Base-by-base conservation (phyloP, 37 sponge, comb jelly and placozoan genomes). In the Ianthella basta region DNA sequence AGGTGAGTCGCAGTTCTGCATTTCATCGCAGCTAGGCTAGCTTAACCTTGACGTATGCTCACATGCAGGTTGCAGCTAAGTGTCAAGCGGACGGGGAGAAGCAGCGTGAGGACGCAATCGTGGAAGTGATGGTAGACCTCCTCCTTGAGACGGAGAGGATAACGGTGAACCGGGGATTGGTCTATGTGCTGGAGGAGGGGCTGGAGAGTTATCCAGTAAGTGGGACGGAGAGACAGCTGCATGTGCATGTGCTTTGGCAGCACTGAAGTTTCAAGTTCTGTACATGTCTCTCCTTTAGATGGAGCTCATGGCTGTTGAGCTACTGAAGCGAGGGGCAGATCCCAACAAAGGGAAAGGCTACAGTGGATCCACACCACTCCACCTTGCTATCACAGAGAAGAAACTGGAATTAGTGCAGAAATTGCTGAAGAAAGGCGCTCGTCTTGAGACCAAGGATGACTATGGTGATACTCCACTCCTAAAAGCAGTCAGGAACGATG, bases 281-380 rank as follows among this genome's bases (percentile, higher is more conserved):
- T 25, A 4, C 63, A 34, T 25, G 37, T 44, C 21, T 75, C 6
- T 44, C 50, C 50, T 69, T 18, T 44, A 75, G 78, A 0, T 75
- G 41, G 78, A 75, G 53, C 40, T 53, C 53, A n/a, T 75, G 54
- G 32, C 53, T 19, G 15, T 36, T 24, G 78, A 75, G 14, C 53
- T 75, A 23, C 54, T 75, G 53, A 75, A 36, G 21, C 78, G 78
- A 41, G 78, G 78, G 15, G 78, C 78, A 39, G 54, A 75, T 72
- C 73, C 73, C 13, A 72, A 72, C 19, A 72, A 72, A 40, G 73
- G 36, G 19, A 72, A 23, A 34, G 73, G 73, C 16, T 15, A 8
- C 39, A 35, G 35, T 12, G 73, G 73, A 34, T 8, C 32, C 73
- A 72, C 38, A 19, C 38, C 39, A 13, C 73, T 72, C 8, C 73